Percentiles rank a stretch among this genome's conserved stretches.
Evolutionary conservation across 23 tunicate species (phyloP).

Genomic region (Aplidium turbinatum): DNA sequence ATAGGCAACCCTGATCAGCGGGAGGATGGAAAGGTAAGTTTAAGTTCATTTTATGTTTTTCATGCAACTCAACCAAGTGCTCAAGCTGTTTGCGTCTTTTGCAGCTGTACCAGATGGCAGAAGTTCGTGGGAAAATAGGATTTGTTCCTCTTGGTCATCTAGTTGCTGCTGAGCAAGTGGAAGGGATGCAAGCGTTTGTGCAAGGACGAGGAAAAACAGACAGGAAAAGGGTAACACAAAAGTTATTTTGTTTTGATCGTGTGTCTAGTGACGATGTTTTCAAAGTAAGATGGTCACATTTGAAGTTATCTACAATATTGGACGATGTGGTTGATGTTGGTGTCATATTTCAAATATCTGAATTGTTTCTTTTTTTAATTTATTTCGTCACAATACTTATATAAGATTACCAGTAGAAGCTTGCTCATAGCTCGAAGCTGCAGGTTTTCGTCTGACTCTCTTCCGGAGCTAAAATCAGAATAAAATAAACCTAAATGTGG

Average conservation of each 20-base stretch:
- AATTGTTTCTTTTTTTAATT: too few species aligned
- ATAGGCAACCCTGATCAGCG: conserved; percentile 78
- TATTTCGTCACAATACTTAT: too few species aligned
- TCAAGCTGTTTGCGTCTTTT: not conserved
- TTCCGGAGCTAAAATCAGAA: too few species aligned
- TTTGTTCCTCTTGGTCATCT: conserved; percentile 71
- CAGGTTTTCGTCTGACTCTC: too few species aligned
- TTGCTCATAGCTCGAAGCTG: too few species aligned
- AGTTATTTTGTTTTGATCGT: too few species aligned
- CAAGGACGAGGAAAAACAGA: conserved; percentile 41
- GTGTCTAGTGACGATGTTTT: not conserved
- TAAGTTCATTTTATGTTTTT: not conserved
- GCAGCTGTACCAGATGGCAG: conserved; percentile 78
- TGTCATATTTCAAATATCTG: too few species aligned
- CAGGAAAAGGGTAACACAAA: conserved; percentile 16
- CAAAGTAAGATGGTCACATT: not conserved
- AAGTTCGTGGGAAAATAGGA: conserved; percentile 77
- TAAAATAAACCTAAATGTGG: too few species aligned
- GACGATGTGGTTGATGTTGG: too few species aligned
- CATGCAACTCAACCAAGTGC: too few species aligned
- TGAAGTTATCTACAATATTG: not conserved
- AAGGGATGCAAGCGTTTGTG: conserved; percentile 76
- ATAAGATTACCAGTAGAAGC: too few species aligned
- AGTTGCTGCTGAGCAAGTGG: conserved; percentile 78
- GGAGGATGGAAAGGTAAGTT: conserved; percentile 78